These are phyloP conservation scores for Apus apus DNA, from an alignment of 2,113 vertebrate species.

Conservation along the genomic window DNA sequence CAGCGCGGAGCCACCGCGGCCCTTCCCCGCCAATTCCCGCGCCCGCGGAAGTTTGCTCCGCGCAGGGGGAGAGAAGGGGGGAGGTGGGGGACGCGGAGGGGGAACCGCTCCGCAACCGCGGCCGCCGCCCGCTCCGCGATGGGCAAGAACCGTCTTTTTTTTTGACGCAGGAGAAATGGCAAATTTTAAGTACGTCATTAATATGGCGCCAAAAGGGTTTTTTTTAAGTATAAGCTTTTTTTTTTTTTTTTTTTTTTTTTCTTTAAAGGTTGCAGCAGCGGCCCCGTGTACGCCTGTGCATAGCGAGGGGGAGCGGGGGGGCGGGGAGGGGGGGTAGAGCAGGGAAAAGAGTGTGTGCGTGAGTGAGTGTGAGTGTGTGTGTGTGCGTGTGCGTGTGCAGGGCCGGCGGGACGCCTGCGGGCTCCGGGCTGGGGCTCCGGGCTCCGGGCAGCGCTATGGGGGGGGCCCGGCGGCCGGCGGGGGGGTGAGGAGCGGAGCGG, in stretches of 20 bases:
- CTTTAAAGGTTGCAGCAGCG: constrained; percentile 67
- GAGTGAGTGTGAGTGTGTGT: neutral
- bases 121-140: constrained; percentile 17
- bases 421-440: neutral
- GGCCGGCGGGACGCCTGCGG: no score
- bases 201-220: constrained; percentile 94
- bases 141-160: constrained; percentile 79
- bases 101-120: neutral
- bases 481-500: neutral
- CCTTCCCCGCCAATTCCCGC: neutral
- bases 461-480: neutral
- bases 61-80: neutral
- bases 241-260: constrained; percentile 69
- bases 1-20: neutral
- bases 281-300: constrained; percentile 61
- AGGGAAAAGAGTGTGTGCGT: no score
- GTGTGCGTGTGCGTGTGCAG: neutral
- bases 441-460: constrained; percentile 39
- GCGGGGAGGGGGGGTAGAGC: no score
- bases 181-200: constrained; percentile 99
- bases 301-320: neutral
- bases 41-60: neutral
- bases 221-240: no score
- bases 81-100: no score
- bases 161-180: constrained; percentile 83